Evolutionary conservation across 2,888 invertebrate genomes (phyloP), one percentile per base, ranked within the genome.

Genomic region (Callimorpha dominula): DNA sequence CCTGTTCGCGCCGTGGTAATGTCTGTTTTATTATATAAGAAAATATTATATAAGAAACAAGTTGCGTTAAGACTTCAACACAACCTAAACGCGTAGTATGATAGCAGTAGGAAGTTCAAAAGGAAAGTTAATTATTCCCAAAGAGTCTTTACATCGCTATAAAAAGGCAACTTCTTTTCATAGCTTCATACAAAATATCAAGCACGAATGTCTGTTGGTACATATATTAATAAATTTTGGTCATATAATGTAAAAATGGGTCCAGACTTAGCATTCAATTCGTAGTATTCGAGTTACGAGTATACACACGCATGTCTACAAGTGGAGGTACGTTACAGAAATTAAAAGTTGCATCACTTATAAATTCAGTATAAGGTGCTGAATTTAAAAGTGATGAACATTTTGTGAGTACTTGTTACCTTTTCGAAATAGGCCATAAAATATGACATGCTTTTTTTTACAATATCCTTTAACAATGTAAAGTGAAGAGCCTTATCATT

Each of bases 121-220:
- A 20, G 46, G 49, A 49, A 65, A 65, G 31, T 65, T 65, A 65
- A 65, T 65, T 65, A 65, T 20, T 20, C 31, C 1, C 17, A 17
- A 17, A 20, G 20, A 15, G 31, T 50, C 50, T 9, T 50, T 50
- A 65, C 20, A 31, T 50, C 11, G 17, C 31, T 40, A 65, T 31
- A 50, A 15, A 65, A 5, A 65, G 50, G 17, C 6, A 5, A 31
- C 12, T 65, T 65, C 31, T 49, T 65, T 65, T 65, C 49, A 65
- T 49, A 49, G 65, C 65, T 49, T 40, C 17, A 50, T 40, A 2
- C 8, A 50, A 50, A 50, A 17, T 40, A 11, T 50, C 6, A 31
- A 50, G 31, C 50, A n/a, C 4, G 15, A 65, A 15, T 40, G 40
- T 31, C 65, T 40, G 11, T 65, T 50, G 40, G 14, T 65, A 31